Percentiles rank a stretch among this genome's conserved stretches.
These are phyloP conservation scores for Palythoa heliodiscus DNA, from an alignment of 92 coral and sea anemone genomes.

Conservation along the genomic window DNA sequence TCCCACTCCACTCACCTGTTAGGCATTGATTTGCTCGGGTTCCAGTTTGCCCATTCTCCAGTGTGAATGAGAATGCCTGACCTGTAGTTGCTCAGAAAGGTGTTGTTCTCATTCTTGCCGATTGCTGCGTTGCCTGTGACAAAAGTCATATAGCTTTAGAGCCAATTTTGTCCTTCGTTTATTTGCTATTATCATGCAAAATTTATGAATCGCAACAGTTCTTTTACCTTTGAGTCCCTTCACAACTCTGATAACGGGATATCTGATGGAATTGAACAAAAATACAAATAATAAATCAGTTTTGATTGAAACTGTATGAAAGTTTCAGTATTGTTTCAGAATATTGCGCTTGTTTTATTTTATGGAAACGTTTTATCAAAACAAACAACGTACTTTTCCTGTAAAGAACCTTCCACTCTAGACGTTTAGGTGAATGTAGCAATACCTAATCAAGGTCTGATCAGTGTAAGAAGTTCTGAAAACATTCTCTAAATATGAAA, in stretches of 20 bases:
- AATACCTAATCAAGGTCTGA: no score
- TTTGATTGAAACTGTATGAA: no score
- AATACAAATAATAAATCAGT: background rate
- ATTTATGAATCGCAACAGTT: background rate
- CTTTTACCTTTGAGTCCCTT: constrained; percentile 80
- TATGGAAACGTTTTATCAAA: no score
- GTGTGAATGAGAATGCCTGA: constrained; percentile 89
- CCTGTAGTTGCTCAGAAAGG: constrained; percentile 87
- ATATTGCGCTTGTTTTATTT: no score
- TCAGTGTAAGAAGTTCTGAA: no score
- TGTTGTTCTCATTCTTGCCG: constrained; percentile 73
- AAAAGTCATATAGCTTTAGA: background rate
- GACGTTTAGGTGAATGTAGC: no score
- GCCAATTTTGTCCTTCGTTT: background rate
- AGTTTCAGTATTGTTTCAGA: no score
- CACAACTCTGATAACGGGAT: constrained; percentile 89
- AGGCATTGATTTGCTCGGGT: constrained; percentile 85
- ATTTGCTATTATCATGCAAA: no score
- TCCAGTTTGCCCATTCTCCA: constrained; percentile 94
- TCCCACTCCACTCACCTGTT: constrained; percentile 66
- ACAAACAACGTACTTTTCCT: no score
- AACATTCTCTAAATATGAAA: no score
- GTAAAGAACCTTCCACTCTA: no score
- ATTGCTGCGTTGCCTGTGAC: constrained; percentile 92
- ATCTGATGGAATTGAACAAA: constrained; percentile 47